These are phyloP conservation scores for Sycophila sp. DNA, from an alignment of 1,140 invertebrate genomes.

Conservation along the genomic window DNA sequence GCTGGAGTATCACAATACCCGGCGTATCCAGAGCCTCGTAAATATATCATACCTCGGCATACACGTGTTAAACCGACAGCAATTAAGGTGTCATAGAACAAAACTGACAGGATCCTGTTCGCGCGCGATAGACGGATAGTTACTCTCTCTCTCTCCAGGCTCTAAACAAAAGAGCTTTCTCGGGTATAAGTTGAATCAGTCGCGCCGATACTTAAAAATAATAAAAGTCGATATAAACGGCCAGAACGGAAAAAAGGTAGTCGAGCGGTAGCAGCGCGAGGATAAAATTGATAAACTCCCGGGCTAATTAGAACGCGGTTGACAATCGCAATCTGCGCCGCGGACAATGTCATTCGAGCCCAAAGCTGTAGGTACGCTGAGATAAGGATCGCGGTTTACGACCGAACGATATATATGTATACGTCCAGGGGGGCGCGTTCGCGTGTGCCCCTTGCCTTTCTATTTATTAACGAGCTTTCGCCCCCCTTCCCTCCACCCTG, in stretches of 20 bases:
- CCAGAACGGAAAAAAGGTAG: too few relatives aligned
- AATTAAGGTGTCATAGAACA: slow-evolving; percentile 39
- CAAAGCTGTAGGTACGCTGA: neutral
- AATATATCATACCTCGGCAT: slow-evolving; percentile 26
- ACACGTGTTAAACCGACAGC: slow-evolving; percentile 33
- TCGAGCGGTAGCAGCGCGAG: neutral
- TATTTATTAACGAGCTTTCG: slow-evolving; percentile 32
- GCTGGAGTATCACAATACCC: neutral
- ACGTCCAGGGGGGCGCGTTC: too few relatives aligned
- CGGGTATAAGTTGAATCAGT: neutral
- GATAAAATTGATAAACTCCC: slow-evolving; percentile 22
- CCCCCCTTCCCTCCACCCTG: too few relatives aligned
- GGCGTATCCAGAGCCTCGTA: slow-evolving; percentile 18
- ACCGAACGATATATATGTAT: neutral
- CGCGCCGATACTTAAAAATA: neutral
- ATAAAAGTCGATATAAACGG: too few relatives aligned
- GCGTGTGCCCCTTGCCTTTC: slow-evolving; percentile 27
- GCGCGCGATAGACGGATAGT: slow-evolving; percentile 27
- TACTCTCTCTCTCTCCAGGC: neutral
- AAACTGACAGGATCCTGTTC: slow-evolving; percentile 39
- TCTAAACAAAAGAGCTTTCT: slow-evolving; percentile 23
- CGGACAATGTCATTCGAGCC: slow-evolving; percentile 21
- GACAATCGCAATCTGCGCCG: slow-evolving; percentile 19
- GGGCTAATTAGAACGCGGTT: slow-evolving; percentile 22
- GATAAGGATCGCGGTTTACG: slow-evolving; percentile 29